A percentile compares a stretch with the other conserved stretches of the same genome.
These are phyloP conservation scores for Chloropsis hardwickii DNA, from an alignment of 2,113 vertebrate species.

Conservation along the genomic window DNA sequence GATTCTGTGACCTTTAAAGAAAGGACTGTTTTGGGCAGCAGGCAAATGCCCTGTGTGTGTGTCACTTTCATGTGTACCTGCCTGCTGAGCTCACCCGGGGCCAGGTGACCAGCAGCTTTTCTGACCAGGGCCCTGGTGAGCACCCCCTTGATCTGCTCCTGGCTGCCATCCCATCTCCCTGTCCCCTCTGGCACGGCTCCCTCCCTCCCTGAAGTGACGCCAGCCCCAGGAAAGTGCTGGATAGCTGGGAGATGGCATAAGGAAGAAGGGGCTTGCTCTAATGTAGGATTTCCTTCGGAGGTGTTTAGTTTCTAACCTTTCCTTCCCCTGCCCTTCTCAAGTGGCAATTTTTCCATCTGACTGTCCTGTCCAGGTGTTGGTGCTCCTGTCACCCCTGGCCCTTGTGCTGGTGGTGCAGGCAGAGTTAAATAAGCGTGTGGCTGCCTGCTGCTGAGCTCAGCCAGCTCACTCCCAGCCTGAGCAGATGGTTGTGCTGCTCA, in stretches of 20 bases:
- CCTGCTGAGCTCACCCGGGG: neutral
- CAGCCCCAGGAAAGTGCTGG: accelerated
- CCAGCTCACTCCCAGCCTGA: neutral
- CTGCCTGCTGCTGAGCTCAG: constrained; percentile 4
- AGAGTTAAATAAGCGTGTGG: neutral
- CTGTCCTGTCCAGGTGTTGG: constrained; percentile 14
- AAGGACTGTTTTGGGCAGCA: neutral
- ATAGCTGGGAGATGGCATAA: neutral
- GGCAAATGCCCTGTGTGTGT: neutral
- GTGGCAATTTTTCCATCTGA: neutral
- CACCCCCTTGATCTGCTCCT: neutral
- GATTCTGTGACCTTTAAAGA: neutral
- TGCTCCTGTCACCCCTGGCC: neutral
- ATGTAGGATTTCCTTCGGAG: neutral
- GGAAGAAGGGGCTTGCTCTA: neutral
- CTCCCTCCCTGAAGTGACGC: accelerated
- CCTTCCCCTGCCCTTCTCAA: neutral
- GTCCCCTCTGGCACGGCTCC: neutral
- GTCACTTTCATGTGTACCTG: neutral
- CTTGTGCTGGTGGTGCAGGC: neutral
- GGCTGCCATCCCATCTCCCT: neutral
- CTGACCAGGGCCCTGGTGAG: neutral
- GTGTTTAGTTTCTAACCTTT: neutral
- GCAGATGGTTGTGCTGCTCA: constrained; percentile 50
- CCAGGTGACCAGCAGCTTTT: neutral